These are phyloP conservation scores for Cyprinodon tularosa DNA, from an alignment of 2,113 vertebrate species.

Conservation along the genomic window DNA sequence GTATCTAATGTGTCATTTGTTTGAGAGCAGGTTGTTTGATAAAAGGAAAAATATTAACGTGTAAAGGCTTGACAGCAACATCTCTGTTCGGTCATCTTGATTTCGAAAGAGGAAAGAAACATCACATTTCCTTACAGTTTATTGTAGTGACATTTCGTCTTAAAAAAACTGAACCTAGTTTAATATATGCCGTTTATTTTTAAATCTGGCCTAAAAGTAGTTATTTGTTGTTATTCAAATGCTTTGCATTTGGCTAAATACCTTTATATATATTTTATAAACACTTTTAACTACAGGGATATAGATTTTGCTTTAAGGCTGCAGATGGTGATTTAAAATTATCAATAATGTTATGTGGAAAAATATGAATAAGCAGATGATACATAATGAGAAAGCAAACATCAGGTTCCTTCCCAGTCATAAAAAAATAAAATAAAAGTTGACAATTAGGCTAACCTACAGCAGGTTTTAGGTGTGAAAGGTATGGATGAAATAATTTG, in stretches of 20 bases:
- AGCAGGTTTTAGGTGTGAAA: neutral
- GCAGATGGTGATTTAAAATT: too few relatives aligned
- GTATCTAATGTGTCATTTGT: neutral
- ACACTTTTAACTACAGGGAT: neutral
- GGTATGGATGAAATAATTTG: neutral
- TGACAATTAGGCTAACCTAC: neutral
- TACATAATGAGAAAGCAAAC: neutral
- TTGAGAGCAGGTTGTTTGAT: neutral
- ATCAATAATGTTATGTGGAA: too few relatives aligned
- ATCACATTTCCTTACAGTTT: neutral
- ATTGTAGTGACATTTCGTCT: neutral
- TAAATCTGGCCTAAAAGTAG: too few relatives aligned
- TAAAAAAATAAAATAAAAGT: too few relatives aligned
- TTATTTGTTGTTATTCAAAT: neutral
- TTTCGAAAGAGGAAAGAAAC: neutral
- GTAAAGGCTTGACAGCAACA: slow-evolving; percentile 5
- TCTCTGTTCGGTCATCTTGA: slow-evolving; percentile 53
- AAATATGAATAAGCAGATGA: neutral
- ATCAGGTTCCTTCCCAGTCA: too few relatives aligned
- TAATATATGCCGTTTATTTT: neutral
- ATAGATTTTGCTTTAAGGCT: neutral
- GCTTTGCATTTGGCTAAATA: neutral
- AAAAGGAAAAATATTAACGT: slow-evolving; percentile 13
- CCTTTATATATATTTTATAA: neutral
- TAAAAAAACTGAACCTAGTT: neutral